Evolutionary conservation across 1,140 invertebrate genomes (phyloP), one percentile per base, ranked within the genome.

Genomic region (Zophobas morio): DNA sequence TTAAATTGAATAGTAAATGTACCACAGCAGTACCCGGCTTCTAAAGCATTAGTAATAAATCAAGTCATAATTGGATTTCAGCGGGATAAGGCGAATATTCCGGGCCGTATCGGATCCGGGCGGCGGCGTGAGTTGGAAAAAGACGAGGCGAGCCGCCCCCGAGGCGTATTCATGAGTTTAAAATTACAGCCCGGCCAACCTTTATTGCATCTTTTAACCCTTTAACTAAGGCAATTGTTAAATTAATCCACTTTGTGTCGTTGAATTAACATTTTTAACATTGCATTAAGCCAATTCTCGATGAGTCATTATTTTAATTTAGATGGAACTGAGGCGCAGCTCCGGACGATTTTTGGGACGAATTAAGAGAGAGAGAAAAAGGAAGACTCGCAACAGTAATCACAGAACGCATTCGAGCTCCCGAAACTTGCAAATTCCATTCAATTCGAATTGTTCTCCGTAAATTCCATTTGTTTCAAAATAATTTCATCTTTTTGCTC

Each of bases 391-490:
- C 6, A 40, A 49, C 37, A n/a, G 54, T 63, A 76, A 70, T 57
- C 74, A 63, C 57, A 53, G 47, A 42, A 70, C 35, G 57, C 34
- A 51, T 51, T 47, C 47, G 1, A 46, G 32, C 32, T 33, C 2
- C 34, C 40, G 63, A 76, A 66, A 78, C 66, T 79, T 72, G 60
- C 70, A 77, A 79, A 79, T 79, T 79, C 53, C 80, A 80, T 76
- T 81, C 75, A 71, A 76, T 76, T 76, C 75, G 63, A 66, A 76
- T 76, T 76, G 75, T 76, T 70, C 60, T 66, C 66, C 36, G 75
- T 78, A 82, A 81, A 82, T 82, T 82, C 78, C 80, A 80, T 82
- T 82, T 81, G 81, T 81, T 82, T 82, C 81, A 78, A 81, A 82
- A 82, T 82, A 82, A 82, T 82, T 82, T 81, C 80, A 81, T 81